phyloP scores from a whole-genome alignment of 1,140 invertebrate genomes.

The Dendroctonus valens region DNA sequence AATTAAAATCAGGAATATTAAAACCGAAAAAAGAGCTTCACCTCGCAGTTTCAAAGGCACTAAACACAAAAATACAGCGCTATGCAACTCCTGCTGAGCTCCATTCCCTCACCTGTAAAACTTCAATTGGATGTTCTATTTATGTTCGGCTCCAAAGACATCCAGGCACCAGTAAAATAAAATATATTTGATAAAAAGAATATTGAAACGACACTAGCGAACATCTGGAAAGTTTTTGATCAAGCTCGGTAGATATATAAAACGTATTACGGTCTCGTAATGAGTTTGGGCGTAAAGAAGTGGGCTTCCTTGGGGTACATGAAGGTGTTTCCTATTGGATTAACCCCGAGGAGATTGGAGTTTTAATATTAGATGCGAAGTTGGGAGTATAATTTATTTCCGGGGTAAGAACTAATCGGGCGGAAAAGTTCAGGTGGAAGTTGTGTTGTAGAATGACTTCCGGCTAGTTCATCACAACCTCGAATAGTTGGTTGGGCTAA shows the following conservation, averaged over 20 bases:
- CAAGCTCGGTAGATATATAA: slow-evolving; percentile 19
- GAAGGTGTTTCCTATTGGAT: slow-evolving; percentile 31
- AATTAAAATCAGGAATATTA: too few relatives aligned
- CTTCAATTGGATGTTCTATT: too few relatives aligned
- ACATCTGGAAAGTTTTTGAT: slow-evolving; percentile 25
- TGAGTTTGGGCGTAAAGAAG: slow-evolving; percentile 24
- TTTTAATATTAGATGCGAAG: slow-evolving; percentile 30
- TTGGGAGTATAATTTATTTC: slow-evolving; percentile 23
- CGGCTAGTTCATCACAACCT: not conserved
- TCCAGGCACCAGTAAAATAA: not conserved
- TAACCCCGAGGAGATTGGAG: slow-evolving; percentile 24
- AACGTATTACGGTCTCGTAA: slow-evolving; percentile 28
- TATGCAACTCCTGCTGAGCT: too few relatives aligned
- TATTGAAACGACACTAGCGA: slow-evolving; percentile 8
- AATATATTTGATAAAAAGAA: not conserved
- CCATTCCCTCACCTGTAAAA: too few relatives aligned
- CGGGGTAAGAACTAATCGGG: not conserved
- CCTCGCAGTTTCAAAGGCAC: too few relatives aligned
- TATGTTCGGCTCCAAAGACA: not conserved
- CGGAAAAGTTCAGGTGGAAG: slow-evolving; percentile 2
- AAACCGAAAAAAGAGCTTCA: too few relatives aligned
- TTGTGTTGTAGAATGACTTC: not conserved
- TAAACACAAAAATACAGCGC: too few relatives aligned
- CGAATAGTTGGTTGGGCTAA: too few relatives aligned
- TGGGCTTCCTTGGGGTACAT: slow-evolving; percentile 21